Base-by-base conservation (phyloP, 2,113 vertebrate species). In the Ailurus styani region DNA sequence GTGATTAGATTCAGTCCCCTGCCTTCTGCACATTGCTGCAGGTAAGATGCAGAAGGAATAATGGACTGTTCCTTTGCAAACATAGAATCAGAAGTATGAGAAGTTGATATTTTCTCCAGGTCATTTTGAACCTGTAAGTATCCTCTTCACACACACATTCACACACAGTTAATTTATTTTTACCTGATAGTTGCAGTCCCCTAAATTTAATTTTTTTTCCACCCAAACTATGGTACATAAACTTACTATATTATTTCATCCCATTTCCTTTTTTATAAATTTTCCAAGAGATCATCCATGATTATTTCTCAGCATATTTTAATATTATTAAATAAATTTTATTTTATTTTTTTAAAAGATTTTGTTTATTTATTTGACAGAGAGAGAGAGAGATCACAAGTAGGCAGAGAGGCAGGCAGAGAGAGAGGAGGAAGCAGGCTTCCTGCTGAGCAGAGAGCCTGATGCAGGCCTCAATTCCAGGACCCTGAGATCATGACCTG, bases 221-320 rank as follows among this genome's bases (percentile, higher is more conserved):
- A 62, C 13, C 31, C 83, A 66, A 82, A 55, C 7, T 29, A 11
- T 64, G 3, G 62, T 90, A 52, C 29, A 23, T 70, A 82, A 77
- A 87, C 27, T 18, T 86, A 42, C 14, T 68, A 0, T 70, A n/a
- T 60, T 85, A 52, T 78, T 45, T 78, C 17, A 91, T 83, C 82
- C 17, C 27, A 83, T 45, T 82, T 94, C 89, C 60, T 66, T 17
- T 70, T 77, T 90, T 87, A 37, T 34, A 55, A 82, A 55, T 23
- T 4, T 73, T 40, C 50, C n/a, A 57, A 82, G 45, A 90, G 81
- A 75, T 37, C 34, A 4, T 45, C 89, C 8, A 73, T 25, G 55
- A 21, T 96, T 88, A 83, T 93, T 90, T 93, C 34, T 72, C 12
- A 23, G 66, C 47, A 27, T 90, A 86, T 93, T 93, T 95, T 81